A percentile compares a stretch with the other conserved stretches of the same genome.
Evolutionary conservation across 2,888 invertebrate genomes (phyloP).

Genomic region (Polietes domitor): DNA sequence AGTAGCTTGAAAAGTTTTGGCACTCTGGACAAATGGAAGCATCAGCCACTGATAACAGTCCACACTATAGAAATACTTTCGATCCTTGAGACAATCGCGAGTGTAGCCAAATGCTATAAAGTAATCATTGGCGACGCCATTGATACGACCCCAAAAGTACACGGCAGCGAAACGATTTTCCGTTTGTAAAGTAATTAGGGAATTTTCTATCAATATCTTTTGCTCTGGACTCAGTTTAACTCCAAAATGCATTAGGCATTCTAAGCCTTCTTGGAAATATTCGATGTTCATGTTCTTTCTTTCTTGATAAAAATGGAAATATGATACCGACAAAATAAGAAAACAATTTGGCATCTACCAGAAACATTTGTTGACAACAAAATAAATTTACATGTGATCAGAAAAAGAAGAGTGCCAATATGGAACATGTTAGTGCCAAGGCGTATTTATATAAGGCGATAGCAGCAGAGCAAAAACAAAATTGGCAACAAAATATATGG

Average conservation of each 20-base stretch:
- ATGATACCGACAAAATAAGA: too few relatives aligned
- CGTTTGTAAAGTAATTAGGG: slow-evolving; percentile 88
- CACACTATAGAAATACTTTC: slow-evolving; percentile 89
- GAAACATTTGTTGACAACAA: too few relatives aligned
- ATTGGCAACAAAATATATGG: too few relatives aligned
- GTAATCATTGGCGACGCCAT: slow-evolving; percentile 89
- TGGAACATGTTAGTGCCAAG: too few relatives aligned
- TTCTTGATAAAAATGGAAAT: not conserved
- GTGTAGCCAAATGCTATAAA: slow-evolving; percentile 90
- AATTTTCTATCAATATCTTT: slow-evolving; percentile 87
- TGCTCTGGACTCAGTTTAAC: slow-evolving; percentile 88
- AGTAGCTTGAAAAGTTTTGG: slow-evolving; percentile 79
- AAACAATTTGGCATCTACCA: too few relatives aligned
- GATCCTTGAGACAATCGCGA: slow-evolving; percentile 87
- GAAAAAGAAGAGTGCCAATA: too few relatives aligned
- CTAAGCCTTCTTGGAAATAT: slow-evolving; percentile 79
- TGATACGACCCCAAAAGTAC: slow-evolving; percentile 93
- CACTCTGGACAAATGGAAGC: slow-evolving; percentile 81
- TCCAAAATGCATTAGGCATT: slow-evolving; percentile 82
- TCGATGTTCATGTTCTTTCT: slow-evolving; percentile 78
- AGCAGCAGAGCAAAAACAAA: too few relatives aligned
- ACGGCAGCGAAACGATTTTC: slow-evolving; percentile 92
- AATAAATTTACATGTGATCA: too few relatives aligned
- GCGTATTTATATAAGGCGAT: too few relatives aligned
- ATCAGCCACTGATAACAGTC: slow-evolving; percentile 87